Percentiles rank a stretch among this genome's conserved stretches.
These are phyloP conservation scores for Protobothrops flavoviridis DNA, from an alignment of 2,113 vertebrate genomes.

Conservation along the genomic window DNA sequence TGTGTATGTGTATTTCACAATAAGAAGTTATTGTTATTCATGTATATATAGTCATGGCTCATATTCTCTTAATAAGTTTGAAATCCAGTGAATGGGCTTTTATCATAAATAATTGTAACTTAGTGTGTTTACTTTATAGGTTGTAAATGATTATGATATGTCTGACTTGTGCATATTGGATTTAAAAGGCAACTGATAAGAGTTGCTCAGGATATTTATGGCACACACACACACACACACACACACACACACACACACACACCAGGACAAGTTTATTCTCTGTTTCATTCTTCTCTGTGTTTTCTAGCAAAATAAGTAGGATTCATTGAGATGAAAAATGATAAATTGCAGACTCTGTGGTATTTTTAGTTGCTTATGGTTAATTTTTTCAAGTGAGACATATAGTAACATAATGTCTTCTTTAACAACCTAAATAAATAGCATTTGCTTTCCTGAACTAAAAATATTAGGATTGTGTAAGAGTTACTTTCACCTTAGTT, in stretches of 20 bases:
- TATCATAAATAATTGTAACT: constrained; percentile 39
- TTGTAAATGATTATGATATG: constrained; percentile 46
- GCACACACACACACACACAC: fast-evolving
- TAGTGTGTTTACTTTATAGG: not conserved
- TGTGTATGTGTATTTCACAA: not conserved
- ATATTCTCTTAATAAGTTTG: not conserved
- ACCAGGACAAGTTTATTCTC: not conserved
- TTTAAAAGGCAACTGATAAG: constrained; percentile 27
- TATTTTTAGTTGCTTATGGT: not conserved
- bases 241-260: not conserved
- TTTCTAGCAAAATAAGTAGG: not conserved
- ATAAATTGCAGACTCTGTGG: not conserved
- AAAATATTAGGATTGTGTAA: not conserved
- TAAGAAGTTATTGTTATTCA: not conserved
- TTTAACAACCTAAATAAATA: not conserved
- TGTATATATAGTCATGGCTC: constrained; percentile 29
- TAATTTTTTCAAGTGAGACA: not conserved
- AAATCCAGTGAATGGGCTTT: constrained; percentile 33
- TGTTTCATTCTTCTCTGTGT: not conserved
- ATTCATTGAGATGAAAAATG: constrained; percentile 3
- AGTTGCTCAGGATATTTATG: constrained; percentile 36
- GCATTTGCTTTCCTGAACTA: not conserved
- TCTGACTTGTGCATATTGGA: not conserved
- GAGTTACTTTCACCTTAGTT: not conserved
- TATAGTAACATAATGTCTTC: not conserved